phyloP scores from a whole-genome alignment of 2,888 invertebrate genomes.

The Drosophila diplacantha region DNA sequence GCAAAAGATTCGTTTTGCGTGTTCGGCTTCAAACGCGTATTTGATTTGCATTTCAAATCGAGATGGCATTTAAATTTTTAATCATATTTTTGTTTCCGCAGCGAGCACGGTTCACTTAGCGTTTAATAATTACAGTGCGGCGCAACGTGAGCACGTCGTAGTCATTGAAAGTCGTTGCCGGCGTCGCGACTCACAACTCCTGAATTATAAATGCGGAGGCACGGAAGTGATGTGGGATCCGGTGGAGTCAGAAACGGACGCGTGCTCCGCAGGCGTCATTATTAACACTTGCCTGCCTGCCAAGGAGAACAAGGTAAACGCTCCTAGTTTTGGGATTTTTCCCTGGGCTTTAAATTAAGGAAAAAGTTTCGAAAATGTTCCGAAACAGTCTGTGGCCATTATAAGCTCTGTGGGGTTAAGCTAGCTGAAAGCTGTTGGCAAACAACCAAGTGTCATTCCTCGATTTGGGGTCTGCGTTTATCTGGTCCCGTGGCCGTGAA shows the following conservation, averaged over 20 bases:
- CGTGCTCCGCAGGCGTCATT: slow-evolving; percentile 36
- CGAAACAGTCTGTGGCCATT: neutral
- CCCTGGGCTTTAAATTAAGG: slow-evolving; percentile 2
- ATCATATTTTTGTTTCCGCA: slow-evolving; percentile 36
- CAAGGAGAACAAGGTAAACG: neutral
- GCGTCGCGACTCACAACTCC: slow-evolving; percentile 30
- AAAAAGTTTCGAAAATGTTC: neutral
- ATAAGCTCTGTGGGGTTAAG: slow-evolving; percentile 7
- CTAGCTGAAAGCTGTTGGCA: slow-evolving; percentile 2
- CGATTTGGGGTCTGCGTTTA: slow-evolving; percentile 5
- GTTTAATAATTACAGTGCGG: slow-evolving; percentile 48
- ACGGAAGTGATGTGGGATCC: slow-evolving; percentile 26
- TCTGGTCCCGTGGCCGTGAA: slow-evolving; percentile 1
- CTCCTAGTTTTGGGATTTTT: neutral
- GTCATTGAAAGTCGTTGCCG: slow-evolving; percentile 34
- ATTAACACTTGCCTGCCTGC: slow-evolving; percentile 50
- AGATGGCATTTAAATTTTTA: slow-evolving; percentile 42
- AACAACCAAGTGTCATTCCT: slow-evolving; percentile 20
- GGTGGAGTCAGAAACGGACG: slow-evolving; percentile 5
- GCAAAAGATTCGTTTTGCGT: slow-evolving; percentile 16
- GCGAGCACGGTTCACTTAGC: slow-evolving; percentile 24
- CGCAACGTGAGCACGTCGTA: slow-evolving; percentile 39
- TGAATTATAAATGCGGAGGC: slow-evolving; percentile 49
- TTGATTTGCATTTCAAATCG: slow-evolving; percentile 48
- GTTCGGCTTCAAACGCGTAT: slow-evolving; percentile 20